phyloP scores from a whole-genome alignment of 2,113 vertebrate genomes.

The Myotis brandtii region DNA sequence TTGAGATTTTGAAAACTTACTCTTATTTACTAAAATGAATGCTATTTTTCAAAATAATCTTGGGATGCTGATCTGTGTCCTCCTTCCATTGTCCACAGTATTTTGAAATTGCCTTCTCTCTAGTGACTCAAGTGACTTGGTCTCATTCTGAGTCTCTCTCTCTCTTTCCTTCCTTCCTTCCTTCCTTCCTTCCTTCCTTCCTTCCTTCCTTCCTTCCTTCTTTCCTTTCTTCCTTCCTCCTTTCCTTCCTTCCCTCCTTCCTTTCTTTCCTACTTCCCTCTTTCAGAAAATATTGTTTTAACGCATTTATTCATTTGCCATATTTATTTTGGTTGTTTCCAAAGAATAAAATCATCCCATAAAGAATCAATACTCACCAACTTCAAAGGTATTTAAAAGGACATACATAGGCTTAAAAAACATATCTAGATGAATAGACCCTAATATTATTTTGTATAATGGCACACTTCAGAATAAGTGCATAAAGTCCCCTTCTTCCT shows the following conservation, averaged over 20 bases:
- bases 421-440: background rate
- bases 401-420: background rate
- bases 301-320: background rate
- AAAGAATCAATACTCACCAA: background rate
- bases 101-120: background rate
- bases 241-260: background rate
- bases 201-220: too few relatives aligned
- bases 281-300: conserved; percentile 18
- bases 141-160: background rate
- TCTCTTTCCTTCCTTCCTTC: background rate
- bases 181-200: background rate
- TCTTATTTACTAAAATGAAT: background rate
- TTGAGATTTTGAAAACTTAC: background rate
- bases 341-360: background rate
- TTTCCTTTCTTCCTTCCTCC: too few relatives aligned
- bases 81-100: background rate
- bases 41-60: background rate
- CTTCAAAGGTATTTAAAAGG: background rate
- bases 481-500: background rate
- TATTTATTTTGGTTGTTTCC: background rate
- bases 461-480: background rate
- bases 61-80: background rate
- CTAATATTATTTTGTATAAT: background rate
- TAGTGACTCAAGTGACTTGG: background rate
- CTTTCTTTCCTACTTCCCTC: background rate